Base-by-base conservation (phyloP, 2,797 vertebrate genomes). In the Falco berigora region DNA sequence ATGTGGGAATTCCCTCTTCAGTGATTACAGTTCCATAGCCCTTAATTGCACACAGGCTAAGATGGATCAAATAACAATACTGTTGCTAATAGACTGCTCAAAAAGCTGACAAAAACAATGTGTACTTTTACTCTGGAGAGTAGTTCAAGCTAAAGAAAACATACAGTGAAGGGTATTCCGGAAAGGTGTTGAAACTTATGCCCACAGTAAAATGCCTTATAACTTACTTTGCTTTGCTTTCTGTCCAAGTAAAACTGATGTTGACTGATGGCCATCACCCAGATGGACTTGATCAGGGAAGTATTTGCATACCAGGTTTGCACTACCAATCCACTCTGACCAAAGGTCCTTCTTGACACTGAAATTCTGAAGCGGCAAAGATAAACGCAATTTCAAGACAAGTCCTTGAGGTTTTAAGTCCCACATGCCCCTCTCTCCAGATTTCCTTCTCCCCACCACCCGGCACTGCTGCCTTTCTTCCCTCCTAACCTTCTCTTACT, bases 231-330 rank as follows among this genome's bases (percentile, higher is more conserved):
- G 98, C 98, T 99, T 97, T 99, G 99, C 91, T 99, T 99, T 94
- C 98, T 98, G 97, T 99, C 99, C 98, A 99, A 98, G 98, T 99
- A 99, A 96, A 99, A 99, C 97, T 99, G 99, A 97, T 99, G 99
- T 92, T 99, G 99, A 98, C 99, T 99, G 96, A 99, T 99, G 94
- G 99, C 99, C 99, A 99, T 99, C 92, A 98, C 98, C 99, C 99
- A 99, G 98, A 99, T 99, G 98, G 99, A 99, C 94, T 99, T 99
- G 98, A 99, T 99, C 97, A 99, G 98, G 95, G 99, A 98, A 77
- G 99, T 98, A 98, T 98, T 99, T 88, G 99, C 99, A 99, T 99
- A 99, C 99, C 99, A 99, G 4, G 99, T 98, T 95, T 99, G 99
- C 86, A 99, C 99, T 67, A 99, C 98, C 82, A 99, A 98, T 66